Conservation (phyloP, 2,797 vertebrate species). For the Merluccius polli region DNA sequence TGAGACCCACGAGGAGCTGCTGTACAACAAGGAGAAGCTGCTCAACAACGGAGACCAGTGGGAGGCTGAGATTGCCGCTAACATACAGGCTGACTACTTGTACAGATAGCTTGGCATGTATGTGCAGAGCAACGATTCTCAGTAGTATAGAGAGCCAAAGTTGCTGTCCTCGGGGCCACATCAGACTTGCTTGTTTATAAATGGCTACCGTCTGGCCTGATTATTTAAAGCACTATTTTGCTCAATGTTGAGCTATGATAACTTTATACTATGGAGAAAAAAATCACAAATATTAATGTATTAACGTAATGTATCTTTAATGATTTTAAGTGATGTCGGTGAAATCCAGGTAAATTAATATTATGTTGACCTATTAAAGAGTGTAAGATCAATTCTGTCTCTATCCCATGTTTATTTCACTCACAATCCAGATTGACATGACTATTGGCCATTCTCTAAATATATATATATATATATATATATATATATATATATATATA, state of each 20-base stretch:
- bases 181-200: not conserved
- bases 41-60: slow-evolving; percentile 94
- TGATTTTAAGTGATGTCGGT: not conserved
- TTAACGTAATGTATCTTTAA: not conserved
- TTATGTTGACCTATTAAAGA: not conserved
- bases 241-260: not conserved
- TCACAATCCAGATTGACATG: not conserved
- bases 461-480: too few species aligned
- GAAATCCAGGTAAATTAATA: not conserved
- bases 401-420: not conserved
- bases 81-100: slow-evolving; percentile 91
- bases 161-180: not conserved
- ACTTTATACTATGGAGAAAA: not conserved
- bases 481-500: too few species aligned
- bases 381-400: not conserved
- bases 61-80: slow-evolving; percentile 89
- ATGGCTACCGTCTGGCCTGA: not conserved
- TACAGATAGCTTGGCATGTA: slow-evolving; percentile 77
- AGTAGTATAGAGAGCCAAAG: not conserved
- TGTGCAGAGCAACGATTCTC: not conserved
- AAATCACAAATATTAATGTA: not conserved
- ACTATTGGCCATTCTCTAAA: not conserved
- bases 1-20: slow-evolving; percentile 87
- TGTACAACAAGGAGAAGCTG: slow-evolving; percentile 95
- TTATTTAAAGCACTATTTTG: not conserved